Evolutionary conservation across 2,888 invertebrate genomes (phyloP).

Genomic region (Noctua janthe): DNA sequence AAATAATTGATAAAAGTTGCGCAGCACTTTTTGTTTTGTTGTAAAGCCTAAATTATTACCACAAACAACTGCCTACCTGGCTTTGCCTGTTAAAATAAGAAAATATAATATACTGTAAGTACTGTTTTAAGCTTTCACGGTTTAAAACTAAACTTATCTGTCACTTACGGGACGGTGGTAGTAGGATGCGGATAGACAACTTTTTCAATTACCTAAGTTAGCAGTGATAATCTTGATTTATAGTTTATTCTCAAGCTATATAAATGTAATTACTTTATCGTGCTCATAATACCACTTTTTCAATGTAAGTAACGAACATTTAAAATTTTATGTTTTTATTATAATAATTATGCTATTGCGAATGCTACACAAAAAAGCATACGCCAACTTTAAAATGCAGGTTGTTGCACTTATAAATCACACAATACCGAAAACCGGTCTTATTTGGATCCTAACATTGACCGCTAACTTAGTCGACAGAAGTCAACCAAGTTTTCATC

Average conservation of each 20-base stretch:
- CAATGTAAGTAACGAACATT: constrained; percentile 1
- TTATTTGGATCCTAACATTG: constrained; percentile 18
- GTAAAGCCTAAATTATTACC: not conserved
- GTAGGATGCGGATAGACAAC: not conserved
- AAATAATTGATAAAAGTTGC: not conserved
- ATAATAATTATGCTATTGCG: too few relatives aligned
- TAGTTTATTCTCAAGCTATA: not conserved
- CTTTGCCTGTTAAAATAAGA: not conserved
- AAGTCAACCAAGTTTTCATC: not conserved
- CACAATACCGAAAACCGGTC: not conserved
- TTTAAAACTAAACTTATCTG: too few relatives aligned
- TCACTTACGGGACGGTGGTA: too few relatives aligned
- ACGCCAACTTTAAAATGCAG: not conserved
- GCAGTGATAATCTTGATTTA: not conserved
- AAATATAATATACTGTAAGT: not conserved
- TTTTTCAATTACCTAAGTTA: constrained; percentile 5
- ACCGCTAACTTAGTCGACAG: not conserved
- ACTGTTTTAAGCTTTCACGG: too few relatives aligned
- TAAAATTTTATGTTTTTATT: not conserved
- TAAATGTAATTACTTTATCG: not conserved
- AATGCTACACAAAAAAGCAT: not conserved
- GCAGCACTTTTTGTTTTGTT: too few relatives aligned
- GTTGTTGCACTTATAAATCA: constrained; percentile 4
- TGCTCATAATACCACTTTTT: not conserved
- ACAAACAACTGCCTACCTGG: not conserved